Conservation (phyloP, 2,113 vertebrate genomes). For the Poeciliopsis occidentalis region DNA sequence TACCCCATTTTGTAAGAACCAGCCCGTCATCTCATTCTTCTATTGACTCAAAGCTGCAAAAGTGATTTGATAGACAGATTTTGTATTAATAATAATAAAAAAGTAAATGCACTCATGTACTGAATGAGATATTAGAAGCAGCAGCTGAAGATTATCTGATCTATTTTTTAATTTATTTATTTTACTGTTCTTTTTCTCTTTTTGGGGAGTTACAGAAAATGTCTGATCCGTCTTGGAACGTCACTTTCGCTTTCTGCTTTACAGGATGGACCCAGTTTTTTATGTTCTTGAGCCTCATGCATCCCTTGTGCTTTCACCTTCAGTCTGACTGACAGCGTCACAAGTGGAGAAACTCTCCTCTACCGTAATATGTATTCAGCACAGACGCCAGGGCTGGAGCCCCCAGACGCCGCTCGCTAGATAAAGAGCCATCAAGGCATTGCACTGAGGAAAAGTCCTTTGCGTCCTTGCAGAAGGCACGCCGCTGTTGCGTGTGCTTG, state of each 20-base stretch:
- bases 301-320: conserved; percentile 8
- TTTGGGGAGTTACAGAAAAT: neutral
- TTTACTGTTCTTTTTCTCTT: neutral
- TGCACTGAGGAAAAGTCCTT: conserved; percentile 55
- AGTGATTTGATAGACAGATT: conserved; percentile 65
- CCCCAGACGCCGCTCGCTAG: conserved; percentile 48
- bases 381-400: conserved; percentile 42
- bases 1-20: neutral
- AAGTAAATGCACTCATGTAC: neutral
- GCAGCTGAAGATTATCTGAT: no score
- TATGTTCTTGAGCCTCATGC: conserved; percentile 27
- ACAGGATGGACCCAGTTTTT: conserved; percentile 27
- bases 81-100: conserved; percentile 8
- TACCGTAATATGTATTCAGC: conserved; percentile 53
- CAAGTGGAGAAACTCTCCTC: conserved; percentile 24
- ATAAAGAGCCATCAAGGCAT: conserved; percentile 68
- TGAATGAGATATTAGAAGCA: conserved; percentile 9
- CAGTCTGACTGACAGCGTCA: conserved; percentile 16
- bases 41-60: conserved; percentile 10
- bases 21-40: neutral
- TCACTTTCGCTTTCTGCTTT: conserved; percentile 42
- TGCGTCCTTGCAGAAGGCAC: conserved; percentile 60
- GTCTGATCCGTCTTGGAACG: neutral
- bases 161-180: no score
- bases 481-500: conserved; percentile 62